A percentile compares a stretch with the other conserved stretches of the same genome.
Conservation (phyloP, 2,113 vertebrate species). For the Ciconia stormi region DNA sequence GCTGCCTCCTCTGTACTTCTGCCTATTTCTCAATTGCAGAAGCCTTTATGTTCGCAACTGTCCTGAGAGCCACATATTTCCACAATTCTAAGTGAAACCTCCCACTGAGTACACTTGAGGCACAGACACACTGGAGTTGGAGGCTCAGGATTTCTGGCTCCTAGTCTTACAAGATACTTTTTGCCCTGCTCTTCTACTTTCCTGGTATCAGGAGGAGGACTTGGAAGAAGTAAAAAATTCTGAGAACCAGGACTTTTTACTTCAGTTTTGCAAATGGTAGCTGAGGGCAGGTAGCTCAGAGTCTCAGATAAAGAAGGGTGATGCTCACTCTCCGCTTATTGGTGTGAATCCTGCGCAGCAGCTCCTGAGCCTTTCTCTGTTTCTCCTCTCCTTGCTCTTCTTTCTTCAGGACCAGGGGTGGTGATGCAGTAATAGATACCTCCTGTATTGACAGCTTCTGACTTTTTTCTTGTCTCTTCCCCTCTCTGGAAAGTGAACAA, state of each 20-base stretch:
- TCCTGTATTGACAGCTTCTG: not conserved
- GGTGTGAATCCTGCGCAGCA: constrained; percentile 59
- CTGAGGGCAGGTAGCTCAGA: not conserved
- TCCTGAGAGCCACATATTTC: not conserved
- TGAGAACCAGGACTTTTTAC: not conserved
- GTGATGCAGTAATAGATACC: not conserved
- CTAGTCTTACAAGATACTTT: not conserved
- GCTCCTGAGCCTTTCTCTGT: constrained; percentile 49
- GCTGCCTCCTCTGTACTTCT: not conserved
- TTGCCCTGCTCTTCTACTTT: not conserved
- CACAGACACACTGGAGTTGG: not conserved
- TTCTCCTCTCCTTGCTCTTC: constrained; percentile 66
- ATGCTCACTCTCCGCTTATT: constrained; percentile 72
- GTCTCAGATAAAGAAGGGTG: not conserved
- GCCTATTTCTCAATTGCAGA: not conserved
- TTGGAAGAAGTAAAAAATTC: not conserved
- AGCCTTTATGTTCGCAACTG: not conserved
- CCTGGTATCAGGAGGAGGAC: not conserved
- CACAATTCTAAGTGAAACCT: not conserved
- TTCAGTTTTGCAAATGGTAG: not conserved
- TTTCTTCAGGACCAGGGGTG: constrained; percentile 7
- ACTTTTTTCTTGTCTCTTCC: constrained; percentile 58
- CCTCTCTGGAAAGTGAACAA: constrained; percentile 75
- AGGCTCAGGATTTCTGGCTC: not conserved
- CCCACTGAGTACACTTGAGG: not conserved